phyloP scores from a whole-genome alignment of 2,888 invertebrate genomes.

The Vannuccia rotundouncinata region DNA sequence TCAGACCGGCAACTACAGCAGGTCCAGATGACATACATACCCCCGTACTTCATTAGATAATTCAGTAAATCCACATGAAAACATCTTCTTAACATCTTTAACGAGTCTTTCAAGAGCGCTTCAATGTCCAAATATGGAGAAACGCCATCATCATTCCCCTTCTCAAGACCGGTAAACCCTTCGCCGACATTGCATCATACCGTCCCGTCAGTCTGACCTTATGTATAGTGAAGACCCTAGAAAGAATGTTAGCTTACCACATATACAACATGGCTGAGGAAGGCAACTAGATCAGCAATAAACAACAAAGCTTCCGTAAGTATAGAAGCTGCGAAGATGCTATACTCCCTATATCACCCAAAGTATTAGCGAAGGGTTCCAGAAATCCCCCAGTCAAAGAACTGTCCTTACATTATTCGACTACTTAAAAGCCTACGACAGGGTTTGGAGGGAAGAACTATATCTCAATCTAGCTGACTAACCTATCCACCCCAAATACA shows the following conservation, averaged over 20 bases:
- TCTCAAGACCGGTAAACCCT: not conserved
- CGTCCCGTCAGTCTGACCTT: not conserved
- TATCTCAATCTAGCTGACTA: not conserved
- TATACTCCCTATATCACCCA: not conserved
- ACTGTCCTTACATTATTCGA: not conserved
- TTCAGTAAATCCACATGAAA: no score
- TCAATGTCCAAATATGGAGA: not conserved
- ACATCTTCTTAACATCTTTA: not conserved
- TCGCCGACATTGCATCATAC: not conserved
- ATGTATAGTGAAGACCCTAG: not conserved
- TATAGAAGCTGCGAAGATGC: not conserved
- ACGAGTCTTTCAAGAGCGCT: not conserved
- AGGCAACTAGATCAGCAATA: not conserved
- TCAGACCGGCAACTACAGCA: no score
- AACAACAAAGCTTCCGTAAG: not conserved
- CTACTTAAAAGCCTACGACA: not conserved
- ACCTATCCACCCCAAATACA: not conserved
- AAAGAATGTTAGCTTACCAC: not conserved
- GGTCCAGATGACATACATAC: no score
- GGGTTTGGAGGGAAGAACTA: not conserved
- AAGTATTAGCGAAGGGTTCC: not conserved
- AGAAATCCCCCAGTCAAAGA: not conserved
- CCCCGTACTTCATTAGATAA: no score
- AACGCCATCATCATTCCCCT: not conserved
- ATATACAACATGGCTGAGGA: not conserved